Conservation (phyloP, 2,888 invertebrate genomes). For the Drosophila leonis region DNA sequence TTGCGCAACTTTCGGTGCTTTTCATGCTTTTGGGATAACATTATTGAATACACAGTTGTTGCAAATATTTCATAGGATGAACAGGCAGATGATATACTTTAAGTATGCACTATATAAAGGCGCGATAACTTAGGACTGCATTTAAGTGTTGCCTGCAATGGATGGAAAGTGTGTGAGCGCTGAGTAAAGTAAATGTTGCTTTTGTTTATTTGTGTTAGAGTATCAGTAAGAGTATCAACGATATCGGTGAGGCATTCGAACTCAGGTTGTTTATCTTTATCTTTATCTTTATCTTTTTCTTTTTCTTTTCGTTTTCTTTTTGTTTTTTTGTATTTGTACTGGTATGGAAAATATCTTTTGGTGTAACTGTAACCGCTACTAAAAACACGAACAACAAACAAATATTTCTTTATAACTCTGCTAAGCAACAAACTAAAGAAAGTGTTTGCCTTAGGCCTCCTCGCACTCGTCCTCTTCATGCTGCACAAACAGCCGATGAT, state of each 20-base stretch:
- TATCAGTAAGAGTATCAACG: slow-evolving; percentile 48
- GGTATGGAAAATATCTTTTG: slow-evolving; percentile 45
- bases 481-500: slow-evolving; percentile 77
- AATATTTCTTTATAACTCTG: slow-evolving; percentile 34
- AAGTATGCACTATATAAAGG: not conserved
- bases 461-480: slow-evolving; percentile 82
- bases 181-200: slow-evolving; percentile 29
- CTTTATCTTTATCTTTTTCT: not conserved
- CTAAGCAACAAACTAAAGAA: slow-evolving; percentile 45
- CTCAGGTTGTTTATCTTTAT: slow-evolving; percentile 45
- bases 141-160: slow-evolving; percentile 19
- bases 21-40: slow-evolving; percentile 41
- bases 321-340: slow-evolving; percentile 31
- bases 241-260: slow-evolving; percentile 77
- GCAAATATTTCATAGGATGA: slow-evolving; percentile 36
- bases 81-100: slow-evolving; percentile 30
- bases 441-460: slow-evolving; percentile 70
- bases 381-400: slow-evolving; percentile 71
- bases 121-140: slow-evolving; percentile 31
- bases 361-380: slow-evolving; percentile 62
- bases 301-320: not conserved
- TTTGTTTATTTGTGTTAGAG: slow-evolving; percentile 12
- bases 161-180: slow-evolving; percentile 6
- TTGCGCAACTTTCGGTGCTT: slow-evolving; percentile 82
- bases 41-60: slow-evolving; percentile 31